phyloP scores from a whole-genome alignment of 2,888 invertebrate genomes.

The Leptothorax acervorum region DNA sequence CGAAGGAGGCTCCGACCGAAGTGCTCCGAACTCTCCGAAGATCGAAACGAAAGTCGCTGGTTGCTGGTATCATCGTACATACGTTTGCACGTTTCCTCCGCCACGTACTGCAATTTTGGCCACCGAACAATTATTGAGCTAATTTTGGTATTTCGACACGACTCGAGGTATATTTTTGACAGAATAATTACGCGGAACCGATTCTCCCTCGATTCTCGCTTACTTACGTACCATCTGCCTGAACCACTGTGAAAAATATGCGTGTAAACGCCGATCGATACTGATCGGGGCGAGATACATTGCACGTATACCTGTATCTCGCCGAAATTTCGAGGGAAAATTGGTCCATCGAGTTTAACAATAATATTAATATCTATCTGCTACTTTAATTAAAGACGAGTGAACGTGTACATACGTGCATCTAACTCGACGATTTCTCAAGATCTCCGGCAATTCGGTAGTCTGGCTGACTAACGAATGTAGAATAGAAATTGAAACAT shows the following conservation, averaged over 20 bases:
- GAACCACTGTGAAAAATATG: neutral
- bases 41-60: neutral
- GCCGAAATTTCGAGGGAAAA: neutral
- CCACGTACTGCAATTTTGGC: constrained; percentile 60
- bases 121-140: constrained; percentile 16
- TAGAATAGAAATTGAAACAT: neutral
- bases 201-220: neutral
- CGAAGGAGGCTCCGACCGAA: too few relatives aligned
- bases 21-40: too few relatives aligned
- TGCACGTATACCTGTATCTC: neutral
- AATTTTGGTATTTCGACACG: neutral
- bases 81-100: constrained; percentile 64
- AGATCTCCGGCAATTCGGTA: neutral
- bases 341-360: neutral
- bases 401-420: neutral
- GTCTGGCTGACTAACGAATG: neutral
- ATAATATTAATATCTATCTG: neutral
- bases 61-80: constrained; percentile 44
- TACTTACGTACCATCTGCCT: neutral
- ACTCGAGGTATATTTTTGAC: constrained; percentile 3
- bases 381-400: neutral
- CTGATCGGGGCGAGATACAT: neutral
- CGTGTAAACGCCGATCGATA: neutral
- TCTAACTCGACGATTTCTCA: neutral
- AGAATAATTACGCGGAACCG: neutral